Percentiles rank a stretch among this genome's conserved stretches.
Evolutionary conservation across 1,140 invertebrate genomes (phyloP).

Genomic region (Pararge aegeria): DNA sequence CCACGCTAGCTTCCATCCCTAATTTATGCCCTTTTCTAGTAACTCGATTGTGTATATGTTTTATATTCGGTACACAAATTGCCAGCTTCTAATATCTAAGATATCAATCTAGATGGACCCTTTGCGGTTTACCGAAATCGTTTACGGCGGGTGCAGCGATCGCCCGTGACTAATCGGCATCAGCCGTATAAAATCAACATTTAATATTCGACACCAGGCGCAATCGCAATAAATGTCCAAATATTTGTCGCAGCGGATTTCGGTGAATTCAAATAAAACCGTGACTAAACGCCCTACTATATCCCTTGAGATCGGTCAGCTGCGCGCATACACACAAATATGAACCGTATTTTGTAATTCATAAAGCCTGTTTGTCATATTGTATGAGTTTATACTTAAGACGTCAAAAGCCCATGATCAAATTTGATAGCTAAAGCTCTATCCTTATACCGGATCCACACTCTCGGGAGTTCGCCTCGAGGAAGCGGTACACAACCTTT

Average conservation of each 20-base stretch:
- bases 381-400: slow-evolving; percentile 26
- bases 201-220: slow-evolving; percentile 72
- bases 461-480: no score
- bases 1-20: no score
- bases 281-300: slow-evolving; percentile 62
- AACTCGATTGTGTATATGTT: no score
- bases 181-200: slow-evolving; percentile 60
- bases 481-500: no score
- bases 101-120: slow-evolving; percentile 22
- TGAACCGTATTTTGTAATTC: not conserved
- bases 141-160: slow-evolving; percentile 49
- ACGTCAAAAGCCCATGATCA: slow-evolving; percentile 29
- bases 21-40: no score
- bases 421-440: slow-evolving; percentile 46
- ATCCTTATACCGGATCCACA: slow-evolving; percentile 26
- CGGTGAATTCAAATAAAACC: slow-evolving; percentile 73
- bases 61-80: slow-evolving; percentile 9
- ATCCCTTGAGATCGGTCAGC: slow-evolving; percentile 67
- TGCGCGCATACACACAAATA: slow-evolving; percentile 1
- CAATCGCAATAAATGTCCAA: slow-evolving; percentile 72
- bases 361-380: slow-evolving; percentile 5
- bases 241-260: slow-evolving; percentile 73
- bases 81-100: slow-evolving; percentile 18
- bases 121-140: slow-evolving; percentile 33
- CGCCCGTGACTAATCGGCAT: slow-evolving; percentile 51